These are phyloP conservation scores for Lepidothrix coronata DNA, from an alignment of 2,113 vertebrate species.

Conservation along the genomic window DNA sequence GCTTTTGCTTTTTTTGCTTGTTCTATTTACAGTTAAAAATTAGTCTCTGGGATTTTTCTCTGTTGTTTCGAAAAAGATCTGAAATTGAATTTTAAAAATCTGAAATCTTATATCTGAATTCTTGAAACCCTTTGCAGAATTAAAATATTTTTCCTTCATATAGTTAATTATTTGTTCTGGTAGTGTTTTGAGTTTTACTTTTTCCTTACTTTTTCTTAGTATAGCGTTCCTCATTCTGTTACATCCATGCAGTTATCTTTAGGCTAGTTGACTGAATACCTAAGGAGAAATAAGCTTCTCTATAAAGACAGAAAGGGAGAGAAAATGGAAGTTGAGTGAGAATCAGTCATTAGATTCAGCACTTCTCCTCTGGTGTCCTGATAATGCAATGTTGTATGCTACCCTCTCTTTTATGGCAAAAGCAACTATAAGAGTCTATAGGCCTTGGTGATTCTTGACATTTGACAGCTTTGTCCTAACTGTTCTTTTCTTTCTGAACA, in stretches of 20 bases:
- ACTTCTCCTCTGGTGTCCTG: not conserved
- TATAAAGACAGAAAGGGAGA: not conserved
- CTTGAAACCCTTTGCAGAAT: slow-evolving; percentile 12
- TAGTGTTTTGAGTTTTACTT: not conserved
- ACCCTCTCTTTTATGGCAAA: not conserved
- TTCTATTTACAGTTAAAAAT: slow-evolving; percentile 16
- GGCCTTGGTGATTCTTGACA: not conserved
- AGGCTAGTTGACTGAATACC: not conserved
- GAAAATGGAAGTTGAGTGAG: not conserved
- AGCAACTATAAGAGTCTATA: accelerated
- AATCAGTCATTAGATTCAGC: not conserved
- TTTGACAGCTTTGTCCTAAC: not conserved
- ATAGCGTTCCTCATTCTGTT: not conserved
- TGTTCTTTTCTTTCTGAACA: not conserved
- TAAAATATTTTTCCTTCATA: not conserved
- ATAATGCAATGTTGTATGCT: not conserved
- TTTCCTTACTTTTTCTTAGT: not conserved
- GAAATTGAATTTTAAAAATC: not conserved
- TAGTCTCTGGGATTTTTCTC: not conserved
- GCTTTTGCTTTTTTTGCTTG: not conserved
- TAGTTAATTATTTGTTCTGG: not conserved
- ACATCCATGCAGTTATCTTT: not conserved
- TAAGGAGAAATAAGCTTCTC: not conserved
- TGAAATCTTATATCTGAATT: slow-evolving; percentile 32
- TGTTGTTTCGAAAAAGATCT: slow-evolving; percentile 8